phyloP scores from a whole-genome alignment of 2,888 invertebrate species.

The Abrostola tripartita region DNA sequence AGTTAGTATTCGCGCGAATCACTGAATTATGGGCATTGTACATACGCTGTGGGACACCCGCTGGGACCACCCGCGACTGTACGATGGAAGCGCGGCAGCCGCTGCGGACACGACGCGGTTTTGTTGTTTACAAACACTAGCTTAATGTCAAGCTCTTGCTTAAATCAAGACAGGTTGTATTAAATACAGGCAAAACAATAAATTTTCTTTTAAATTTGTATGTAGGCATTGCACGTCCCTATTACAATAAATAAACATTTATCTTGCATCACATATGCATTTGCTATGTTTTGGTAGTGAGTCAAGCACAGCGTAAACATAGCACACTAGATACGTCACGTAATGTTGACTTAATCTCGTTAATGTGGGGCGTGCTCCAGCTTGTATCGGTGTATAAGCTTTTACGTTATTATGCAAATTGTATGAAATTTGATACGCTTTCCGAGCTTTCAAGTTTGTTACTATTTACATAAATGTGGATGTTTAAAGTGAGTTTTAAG shows the following conservation, averaged over 20 bases:
- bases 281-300: slow-evolving; percentile 25
- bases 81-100: slow-evolving; percentile 54
- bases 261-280: slow-evolving; percentile 20
- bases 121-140: slow-evolving; percentile 49
- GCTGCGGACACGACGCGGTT: slow-evolving; percentile 43
- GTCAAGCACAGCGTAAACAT: slow-evolving; percentile 63
- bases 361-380: slow-evolving; percentile 73
- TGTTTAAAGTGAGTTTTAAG: slow-evolving; percentile 37
- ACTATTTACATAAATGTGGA: slow-evolving; percentile 59
- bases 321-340: slow-evolving; percentile 73
- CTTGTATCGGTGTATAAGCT: slow-evolving; percentile 77
- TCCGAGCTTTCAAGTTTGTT: slow-evolving; percentile 68
- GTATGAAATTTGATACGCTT: slow-evolving; percentile 75
- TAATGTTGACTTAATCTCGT: slow-evolving; percentile 79
- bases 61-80: slow-evolving; percentile 84
- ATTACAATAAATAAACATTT: slow-evolving; percentile 34
- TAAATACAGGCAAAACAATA: slow-evolving; percentile 19
- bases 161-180: slow-evolving; percentile 25
- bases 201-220: slow-evolving; percentile 5
- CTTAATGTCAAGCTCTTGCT: slow-evolving; percentile 45
- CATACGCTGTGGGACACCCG: slow-evolving; percentile 75
- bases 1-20: slow-evolving; percentile 83
- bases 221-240: slow-evolving; percentile 6
- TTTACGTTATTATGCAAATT: slow-evolving; percentile 82
- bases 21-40: slow-evolving; percentile 84